phyloP scores from a whole-genome alignment of 2,888 invertebrate species.

The Micoletzkya japonica region DNA sequence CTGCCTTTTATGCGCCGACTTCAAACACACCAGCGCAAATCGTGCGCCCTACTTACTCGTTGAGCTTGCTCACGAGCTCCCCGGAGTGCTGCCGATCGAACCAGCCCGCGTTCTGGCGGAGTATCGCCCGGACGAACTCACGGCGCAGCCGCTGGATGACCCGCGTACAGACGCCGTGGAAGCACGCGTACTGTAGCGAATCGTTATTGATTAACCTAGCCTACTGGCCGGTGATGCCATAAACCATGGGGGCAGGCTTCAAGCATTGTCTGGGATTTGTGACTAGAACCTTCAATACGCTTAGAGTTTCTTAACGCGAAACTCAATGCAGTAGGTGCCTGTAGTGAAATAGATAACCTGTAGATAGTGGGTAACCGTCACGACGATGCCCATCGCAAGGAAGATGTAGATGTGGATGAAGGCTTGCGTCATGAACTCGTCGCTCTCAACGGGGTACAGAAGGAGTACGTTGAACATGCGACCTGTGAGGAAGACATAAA shows the following conservation, averaged over 20 bases:
- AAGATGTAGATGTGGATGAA: constrained; percentile 56
- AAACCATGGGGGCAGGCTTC: too few relatives aligned
- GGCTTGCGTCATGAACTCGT: constrained; percentile 44
- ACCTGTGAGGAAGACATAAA: constrained; percentile 37
- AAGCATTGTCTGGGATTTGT: too few relatives aligned
- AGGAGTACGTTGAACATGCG: constrained; percentile 51
- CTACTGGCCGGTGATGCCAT: too few relatives aligned
- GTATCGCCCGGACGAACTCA: constrained; percentile 42
- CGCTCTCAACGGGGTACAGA: constrained; percentile 31
- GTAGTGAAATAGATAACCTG: constrained; percentile 34
- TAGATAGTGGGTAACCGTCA: constrained; percentile 47
- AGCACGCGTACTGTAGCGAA: constrained; percentile 47
- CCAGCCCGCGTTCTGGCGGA: constrained; percentile 56
- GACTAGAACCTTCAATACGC: background rate
- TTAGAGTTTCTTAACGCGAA: background rate
- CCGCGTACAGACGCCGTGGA: constrained; percentile 49
- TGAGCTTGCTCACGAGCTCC: constrained; percentile 46
- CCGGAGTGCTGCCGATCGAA: constrained; percentile 53
- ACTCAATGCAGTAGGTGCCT: background rate
- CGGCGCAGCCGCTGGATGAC: constrained; percentile 47
- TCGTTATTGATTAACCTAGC: too few relatives aligned
- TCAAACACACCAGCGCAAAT: background rate
- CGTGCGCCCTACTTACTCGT: constrained; percentile 41
- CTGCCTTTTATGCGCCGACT: too few relatives aligned
- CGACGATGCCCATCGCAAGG: constrained; percentile 48